Percentiles rank a stretch among this genome's conserved stretches.
Evolutionary conservation across 2,888 invertebrate species (phyloP).

Genomic region (Dicycla oo): DNA sequence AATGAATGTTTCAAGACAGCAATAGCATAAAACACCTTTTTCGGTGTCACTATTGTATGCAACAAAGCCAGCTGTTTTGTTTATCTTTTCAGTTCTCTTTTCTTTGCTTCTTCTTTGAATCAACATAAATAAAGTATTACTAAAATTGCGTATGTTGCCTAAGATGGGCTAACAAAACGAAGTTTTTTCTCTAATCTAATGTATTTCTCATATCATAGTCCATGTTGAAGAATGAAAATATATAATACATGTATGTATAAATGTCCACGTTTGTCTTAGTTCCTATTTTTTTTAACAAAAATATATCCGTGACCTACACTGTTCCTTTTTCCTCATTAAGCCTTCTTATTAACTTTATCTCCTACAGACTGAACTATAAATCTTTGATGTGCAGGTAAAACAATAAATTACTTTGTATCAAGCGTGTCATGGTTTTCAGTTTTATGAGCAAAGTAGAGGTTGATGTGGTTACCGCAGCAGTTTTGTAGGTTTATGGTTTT

Average conservation of each 20-base stretch:
- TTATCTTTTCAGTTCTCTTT: too few relatives aligned
- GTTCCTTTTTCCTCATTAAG: constrained; percentile 29
- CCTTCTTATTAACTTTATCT: constrained; percentile 37
- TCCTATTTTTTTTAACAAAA: too few relatives aligned
- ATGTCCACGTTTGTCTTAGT: too few relatives aligned
- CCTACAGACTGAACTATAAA: constrained; percentile 22
- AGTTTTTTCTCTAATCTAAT: too few relatives aligned
- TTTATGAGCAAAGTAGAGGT: constrained; percentile 31
- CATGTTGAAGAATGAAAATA: too few relatives aligned
- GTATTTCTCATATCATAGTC: too few relatives aligned
- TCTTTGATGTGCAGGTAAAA: constrained; percentile 28
- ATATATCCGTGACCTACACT: not conserved
- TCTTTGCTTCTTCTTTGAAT: too few relatives aligned
- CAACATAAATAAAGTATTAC: too few relatives aligned
- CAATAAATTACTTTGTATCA: constrained; percentile 49
- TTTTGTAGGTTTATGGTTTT: constrained; percentile 37
- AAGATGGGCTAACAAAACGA: too few relatives aligned
- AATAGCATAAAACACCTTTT: not conserved
- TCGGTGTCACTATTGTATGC: not conserved
- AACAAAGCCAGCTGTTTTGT: not conserved
- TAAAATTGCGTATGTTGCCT: too few relatives aligned
- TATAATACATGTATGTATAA: too few relatives aligned
- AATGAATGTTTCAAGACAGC: not conserved
- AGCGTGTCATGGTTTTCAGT: constrained; percentile 29
- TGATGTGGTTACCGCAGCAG: constrained; percentile 2